Percentiles rank a stretch among this genome's conserved stretches.
phyloP scores from a whole-genome alignment of 2,888 invertebrate species.

The Sinodicranocentrus sp. region DNA sequence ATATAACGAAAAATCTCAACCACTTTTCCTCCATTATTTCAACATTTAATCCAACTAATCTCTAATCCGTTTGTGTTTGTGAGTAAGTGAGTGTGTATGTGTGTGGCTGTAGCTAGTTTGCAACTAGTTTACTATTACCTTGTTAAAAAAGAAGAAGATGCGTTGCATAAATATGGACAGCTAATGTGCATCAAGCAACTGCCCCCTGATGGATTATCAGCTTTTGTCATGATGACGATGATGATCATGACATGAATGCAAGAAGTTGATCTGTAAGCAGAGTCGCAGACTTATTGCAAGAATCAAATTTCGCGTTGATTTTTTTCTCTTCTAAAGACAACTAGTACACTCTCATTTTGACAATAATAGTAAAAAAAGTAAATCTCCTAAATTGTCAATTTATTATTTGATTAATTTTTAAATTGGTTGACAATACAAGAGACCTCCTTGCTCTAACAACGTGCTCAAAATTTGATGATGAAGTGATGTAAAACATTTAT shows the following conservation, averaged over 20 bases:
- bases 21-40: constrained; percentile 53
- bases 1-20: constrained; percentile 12
- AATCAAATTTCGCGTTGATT: not conserved
- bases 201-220: constrained; percentile 59
- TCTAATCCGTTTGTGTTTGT: not conserved
- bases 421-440: constrained; percentile 40
- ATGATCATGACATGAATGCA: constrained; percentile 55
- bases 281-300: no score
- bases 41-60: constrained; percentile 44
- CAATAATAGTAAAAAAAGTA: constrained; percentile 20
- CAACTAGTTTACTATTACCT: constrained; percentile 35
- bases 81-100: not conserved
- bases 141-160: constrained; percentile 37
- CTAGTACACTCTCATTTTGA: not conserved
- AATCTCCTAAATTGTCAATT: constrained; percentile 41
- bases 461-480: not conserved
- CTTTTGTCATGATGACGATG: constrained; percentile 35
- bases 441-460: not conserved
- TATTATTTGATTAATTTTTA: constrained; percentile 50
- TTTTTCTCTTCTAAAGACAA: not conserved
- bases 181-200: constrained; percentile 15
- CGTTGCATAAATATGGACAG: constrained; percentile 36
- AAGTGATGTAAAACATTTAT: not conserved
- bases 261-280: constrained; percentile 28
- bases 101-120: constrained; percentile 49